These are phyloP conservation scores for Cichladusa arquata DNA, from an alignment of 2,113 vertebrate genomes.

Conservation along the genomic window DNA sequence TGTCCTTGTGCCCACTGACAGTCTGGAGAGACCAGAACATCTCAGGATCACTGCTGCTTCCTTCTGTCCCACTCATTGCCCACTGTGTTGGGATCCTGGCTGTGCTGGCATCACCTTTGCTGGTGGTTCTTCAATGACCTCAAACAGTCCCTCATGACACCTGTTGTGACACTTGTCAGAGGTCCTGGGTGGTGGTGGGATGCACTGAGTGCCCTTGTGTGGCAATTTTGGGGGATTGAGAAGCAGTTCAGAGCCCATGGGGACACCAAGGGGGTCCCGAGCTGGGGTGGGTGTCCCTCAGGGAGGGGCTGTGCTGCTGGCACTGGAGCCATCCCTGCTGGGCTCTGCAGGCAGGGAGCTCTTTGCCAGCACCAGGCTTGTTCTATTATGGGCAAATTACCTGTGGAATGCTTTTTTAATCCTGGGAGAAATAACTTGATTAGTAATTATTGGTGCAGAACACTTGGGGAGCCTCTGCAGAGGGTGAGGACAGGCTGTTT, in stretches of 20 bases:
- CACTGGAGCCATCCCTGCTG: background rate
- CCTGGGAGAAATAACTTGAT: slow-evolving; percentile 49
- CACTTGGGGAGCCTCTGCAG: slow-evolving; percentile 62
- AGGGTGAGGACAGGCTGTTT: slow-evolving; percentile 68
- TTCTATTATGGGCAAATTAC: background rate
- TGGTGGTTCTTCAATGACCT: background rate
- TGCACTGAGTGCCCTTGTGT: background rate
- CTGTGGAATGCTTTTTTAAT: background rate
- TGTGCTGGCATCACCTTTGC: background rate
- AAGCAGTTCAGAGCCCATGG: fast-evolving
- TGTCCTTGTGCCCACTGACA: background rate
- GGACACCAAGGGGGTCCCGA: background rate
- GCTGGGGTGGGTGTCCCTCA: background rate
- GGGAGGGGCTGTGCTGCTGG: background rate
- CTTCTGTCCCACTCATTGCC: fast-evolving
- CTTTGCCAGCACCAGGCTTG: background rate
- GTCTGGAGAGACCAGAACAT: background rate
- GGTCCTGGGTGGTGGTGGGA: background rate
- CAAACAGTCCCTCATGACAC: background rate
- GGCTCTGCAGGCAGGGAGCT: background rate
- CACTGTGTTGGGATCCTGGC: fast-evolving
- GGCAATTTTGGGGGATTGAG: fast-evolving
- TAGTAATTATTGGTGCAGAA: slow-evolving; percentile 72
- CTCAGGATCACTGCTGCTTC: fast-evolving
- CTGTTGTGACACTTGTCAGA: fast-evolving